Conservation (phyloP, 1,140 invertebrate species). For the Hydropsyche tenuis region DNA sequence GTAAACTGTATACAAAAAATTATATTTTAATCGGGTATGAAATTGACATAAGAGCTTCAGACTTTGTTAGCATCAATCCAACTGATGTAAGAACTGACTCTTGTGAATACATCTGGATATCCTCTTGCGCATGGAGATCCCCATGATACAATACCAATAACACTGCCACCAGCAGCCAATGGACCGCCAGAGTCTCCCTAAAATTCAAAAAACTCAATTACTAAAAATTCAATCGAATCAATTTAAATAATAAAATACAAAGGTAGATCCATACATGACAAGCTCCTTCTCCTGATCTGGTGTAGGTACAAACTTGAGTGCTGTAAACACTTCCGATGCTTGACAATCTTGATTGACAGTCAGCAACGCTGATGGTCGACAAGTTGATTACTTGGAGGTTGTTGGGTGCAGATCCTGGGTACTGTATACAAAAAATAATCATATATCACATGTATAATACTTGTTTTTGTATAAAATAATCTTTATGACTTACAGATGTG, state of each 20-base stretch:
- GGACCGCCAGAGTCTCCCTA: conserved; percentile 61
- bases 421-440: no score
- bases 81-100: conserved; percentile 59
- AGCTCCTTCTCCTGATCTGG: conserved; percentile 64
- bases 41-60: not conserved
- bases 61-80: conserved; percentile 53
- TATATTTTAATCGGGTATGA: no score
- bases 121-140: conserved; percentile 65
- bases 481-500: conserved; percentile 54
- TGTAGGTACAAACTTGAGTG: conserved; percentile 67
- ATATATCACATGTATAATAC: not conserved
- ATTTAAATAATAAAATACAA: conserved; percentile 12
- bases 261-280: conserved; percentile 60
- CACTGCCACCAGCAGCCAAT: conserved; percentile 52
- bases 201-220: conserved; percentile 17
- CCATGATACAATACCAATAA: conserved; percentile 67
- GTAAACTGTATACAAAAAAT: no score
- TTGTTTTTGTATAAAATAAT: no score
- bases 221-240: not conserved
- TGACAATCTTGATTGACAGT: conserved; percentile 53
- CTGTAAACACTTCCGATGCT: conserved; percentile 53
- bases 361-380: conserved; percentile 54
- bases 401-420: conserved; percentile 55
- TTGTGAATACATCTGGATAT: conserved; percentile 69
- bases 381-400: conserved; percentile 59